Evolutionary conservation across 2,888 invertebrate species (phyloP), one percentile per base, ranked within the genome.

Genomic region (Gymnoscelis rufifasciata): DNA sequence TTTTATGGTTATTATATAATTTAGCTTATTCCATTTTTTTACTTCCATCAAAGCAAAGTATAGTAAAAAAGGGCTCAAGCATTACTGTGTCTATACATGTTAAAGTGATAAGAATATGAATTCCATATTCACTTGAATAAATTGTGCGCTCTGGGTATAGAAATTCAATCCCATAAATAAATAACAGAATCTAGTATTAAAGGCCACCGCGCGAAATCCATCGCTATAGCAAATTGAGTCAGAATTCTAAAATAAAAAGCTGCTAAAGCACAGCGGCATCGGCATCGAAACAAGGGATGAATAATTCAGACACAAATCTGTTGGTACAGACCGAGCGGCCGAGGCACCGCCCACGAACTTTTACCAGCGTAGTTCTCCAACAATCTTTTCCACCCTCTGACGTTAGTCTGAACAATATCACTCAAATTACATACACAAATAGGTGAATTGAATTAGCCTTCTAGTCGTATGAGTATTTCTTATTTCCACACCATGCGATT

Each of bases 261-360:
- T 60, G 54, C 51, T 60, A 60, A 54, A 64, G 63, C 56, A 56
- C 43, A 62, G 53, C 49, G 55, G 51, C 48, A 58, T 65, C 49
- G 55, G 51, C 48, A 58, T 65, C 57, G 62, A 57, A 69, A 71
- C 63, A 65, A 63, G 65, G 52, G 52, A 71, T 74, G 72, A 77
- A 77, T 77, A 68, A 75, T 77, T 78, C 73, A 78, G 64, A 71
- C 48, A 65, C 56, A 71, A 73, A 75, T 75, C 68, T 68, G 71
- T 67, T 61, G 62, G 57, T 62, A 58, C 59, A 56, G 44, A 43
- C 38, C 35, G 50, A 54, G 52, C 51, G 47, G 38, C 51, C 40
- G 30, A 11, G 47, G 39, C 46, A 36, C 47, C 23, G 40, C 44
- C 38, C 41, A 27, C 52, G 57, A 61, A 54, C 58, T 59, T 60